Evolutionary conservation across 2,113 vertebrate genomes (phyloP).

Genomic region (Cnemophilus loriae): DNA sequence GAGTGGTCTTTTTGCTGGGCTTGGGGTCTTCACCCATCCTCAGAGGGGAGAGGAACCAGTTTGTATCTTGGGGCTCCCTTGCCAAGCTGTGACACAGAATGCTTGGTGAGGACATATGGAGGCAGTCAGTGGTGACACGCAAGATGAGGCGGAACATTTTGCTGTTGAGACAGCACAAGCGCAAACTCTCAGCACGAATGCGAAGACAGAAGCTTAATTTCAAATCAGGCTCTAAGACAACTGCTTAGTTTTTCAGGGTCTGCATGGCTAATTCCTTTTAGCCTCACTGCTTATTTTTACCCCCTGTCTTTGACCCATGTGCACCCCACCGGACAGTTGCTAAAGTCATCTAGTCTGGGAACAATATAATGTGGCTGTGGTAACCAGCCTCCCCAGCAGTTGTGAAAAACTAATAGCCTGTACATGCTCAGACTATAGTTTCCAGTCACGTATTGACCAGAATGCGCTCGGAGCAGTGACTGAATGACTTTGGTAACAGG

Average conservation of each 20-base stretch:
- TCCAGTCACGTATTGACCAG: constrained; percentile 18
- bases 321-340: not conserved
- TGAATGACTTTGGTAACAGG: constrained; percentile 12
- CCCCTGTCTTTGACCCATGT: not conserved
- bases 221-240: not conserved
- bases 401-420: not conserved
- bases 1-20: not conserved
- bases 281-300: not conserved
- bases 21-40: not conserved
- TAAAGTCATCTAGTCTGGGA: not conserved
- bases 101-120: not conserved
- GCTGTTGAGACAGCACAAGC: not conserved
- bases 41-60: not conserved
- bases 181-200: not conserved
- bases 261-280: not conserved
- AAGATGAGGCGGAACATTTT: not conserved
- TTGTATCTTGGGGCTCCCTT: not conserved
- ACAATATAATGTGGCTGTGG: not conserved
- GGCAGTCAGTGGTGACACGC: accelerated
- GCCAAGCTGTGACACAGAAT: not conserved
- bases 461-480: not conserved
- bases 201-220: not conserved
- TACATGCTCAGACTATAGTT: not conserved
- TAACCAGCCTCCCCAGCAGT: not conserved
- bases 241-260: not conserved